Conservation (phyloP, 2,113 vertebrate species). For the Pedetes capensis region DNA sequence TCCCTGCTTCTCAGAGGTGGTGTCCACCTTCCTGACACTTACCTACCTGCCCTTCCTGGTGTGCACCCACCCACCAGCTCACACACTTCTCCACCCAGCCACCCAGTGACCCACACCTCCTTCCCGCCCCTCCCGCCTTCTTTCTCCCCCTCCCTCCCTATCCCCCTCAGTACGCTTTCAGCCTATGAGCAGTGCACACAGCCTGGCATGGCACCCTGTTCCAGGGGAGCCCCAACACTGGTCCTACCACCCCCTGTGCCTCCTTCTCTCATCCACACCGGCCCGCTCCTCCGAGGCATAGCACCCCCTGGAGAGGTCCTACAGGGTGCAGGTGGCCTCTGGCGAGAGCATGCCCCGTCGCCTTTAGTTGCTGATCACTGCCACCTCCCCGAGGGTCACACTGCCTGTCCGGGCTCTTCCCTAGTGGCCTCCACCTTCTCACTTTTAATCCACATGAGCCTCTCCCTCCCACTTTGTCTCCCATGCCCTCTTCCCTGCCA, state of each 20-base stretch:
- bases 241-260: background rate
- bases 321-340: background rate
- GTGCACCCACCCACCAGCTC: no score
- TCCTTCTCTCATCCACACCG: accelerated
- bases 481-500: accelerated
- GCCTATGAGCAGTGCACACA: no score
- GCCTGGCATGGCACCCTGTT: accelerated
- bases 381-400: accelerated
- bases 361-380: background rate
- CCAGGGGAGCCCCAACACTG: background rate
- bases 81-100: accelerated
- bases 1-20: background rate
- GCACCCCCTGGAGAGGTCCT: background rate
- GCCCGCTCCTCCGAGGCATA: background rate
- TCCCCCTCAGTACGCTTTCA: accelerated
- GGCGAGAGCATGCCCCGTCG: background rate
- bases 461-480: background rate
- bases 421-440: background rate
- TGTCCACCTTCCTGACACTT: background rate
- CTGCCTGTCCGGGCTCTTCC: no score
- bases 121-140: background rate
- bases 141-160: accelerated
- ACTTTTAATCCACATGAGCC: background rate
- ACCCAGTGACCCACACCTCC: background rate
- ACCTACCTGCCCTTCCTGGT: no score